These are phyloP conservation scores for Notodromas monacha DNA, from an alignment of 2,888 invertebrate species.

Conservation along the genomic window DNA sequence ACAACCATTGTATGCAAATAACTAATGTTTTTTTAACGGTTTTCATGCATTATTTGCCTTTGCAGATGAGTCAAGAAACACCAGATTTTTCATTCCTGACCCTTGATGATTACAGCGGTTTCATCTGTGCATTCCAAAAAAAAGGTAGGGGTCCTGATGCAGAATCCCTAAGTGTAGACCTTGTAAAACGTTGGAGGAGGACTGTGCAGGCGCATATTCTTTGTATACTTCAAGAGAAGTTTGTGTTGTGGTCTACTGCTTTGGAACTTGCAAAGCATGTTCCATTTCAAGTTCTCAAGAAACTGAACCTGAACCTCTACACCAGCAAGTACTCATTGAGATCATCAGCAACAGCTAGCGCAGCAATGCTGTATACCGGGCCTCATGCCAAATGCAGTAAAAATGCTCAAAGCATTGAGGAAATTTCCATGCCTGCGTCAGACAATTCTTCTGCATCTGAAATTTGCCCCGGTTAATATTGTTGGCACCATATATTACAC, in stretches of 20 bases:
- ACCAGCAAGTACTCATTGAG: conserved; percentile 2
- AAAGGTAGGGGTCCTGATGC: conserved; percentile 2
- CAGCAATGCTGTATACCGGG: conserved; percentile 1
- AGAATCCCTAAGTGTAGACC: conserved; percentile 1
- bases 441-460: conserved; percentile 1
- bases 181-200: conserved; percentile 4
- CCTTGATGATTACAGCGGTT: conserved; percentile 2
- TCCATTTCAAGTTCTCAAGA: conserved; percentile 1
- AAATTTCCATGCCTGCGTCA: conserved; percentile 4
- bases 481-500: background rate
- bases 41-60: conserved; percentile 2
- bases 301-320: conserved; percentile 4
- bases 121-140: conserved; percentile 4
- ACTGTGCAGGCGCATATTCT: conserved; percentile 1
- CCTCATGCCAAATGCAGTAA: conserved; percentile 4
- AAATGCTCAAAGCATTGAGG: conserved; percentile 2
- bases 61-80: conserved; percentile 1
- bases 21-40: conserved; percentile 2
- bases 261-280: conserved; percentile 1
- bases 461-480: conserved; percentile 2
- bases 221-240: conserved; percentile 1
- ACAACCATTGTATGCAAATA: conserved; percentile 1
- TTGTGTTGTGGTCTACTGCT: background rate
- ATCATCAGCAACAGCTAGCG: background rate
- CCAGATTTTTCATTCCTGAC: conserved; percentile 4